Conservation (phyloP, 92 coral and sea anemone species). For the Blastomussa wellsi region DNA sequence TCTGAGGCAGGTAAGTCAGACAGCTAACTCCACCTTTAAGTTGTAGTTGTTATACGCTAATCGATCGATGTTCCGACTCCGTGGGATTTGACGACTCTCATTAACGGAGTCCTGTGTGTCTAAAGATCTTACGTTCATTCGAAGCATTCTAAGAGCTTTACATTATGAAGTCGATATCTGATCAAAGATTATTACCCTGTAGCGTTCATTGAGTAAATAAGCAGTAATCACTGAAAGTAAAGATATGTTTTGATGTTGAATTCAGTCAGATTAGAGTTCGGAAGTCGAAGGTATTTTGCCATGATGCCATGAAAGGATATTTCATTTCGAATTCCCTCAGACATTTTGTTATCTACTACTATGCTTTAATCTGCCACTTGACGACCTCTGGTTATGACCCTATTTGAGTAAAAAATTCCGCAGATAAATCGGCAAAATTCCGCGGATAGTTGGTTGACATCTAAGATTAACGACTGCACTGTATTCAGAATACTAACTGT, state of each 20-base stretch:
- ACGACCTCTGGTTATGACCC: constrained; percentile 16
- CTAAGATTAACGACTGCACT: background rate
- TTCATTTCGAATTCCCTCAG: background rate
- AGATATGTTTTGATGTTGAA: background rate
- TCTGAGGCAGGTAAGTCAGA: background rate
- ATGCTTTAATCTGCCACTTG: constrained; percentile 7
- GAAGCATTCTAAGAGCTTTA: background rate
- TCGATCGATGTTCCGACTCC: background rate
- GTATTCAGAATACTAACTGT: background rate
- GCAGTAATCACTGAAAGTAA: background rate
- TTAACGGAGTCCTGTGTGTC: background rate
- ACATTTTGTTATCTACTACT: background rate
- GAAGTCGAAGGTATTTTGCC: background rate
- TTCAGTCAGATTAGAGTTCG: background rate
- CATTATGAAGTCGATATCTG: background rate
- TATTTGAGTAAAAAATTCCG: constrained; percentile 14
- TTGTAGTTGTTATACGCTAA: background rate
- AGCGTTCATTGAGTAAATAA: background rate
- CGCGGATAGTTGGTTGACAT: background rate
- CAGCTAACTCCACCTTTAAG: background rate
- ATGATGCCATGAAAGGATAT: background rate
- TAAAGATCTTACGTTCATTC: background rate
- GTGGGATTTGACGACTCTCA: background rate
- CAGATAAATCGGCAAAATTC: constrained; percentile 4
- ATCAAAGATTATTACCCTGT: background rate